Percentiles rank a stretch among this genome's conserved stretches.
Evolutionary conservation across 2,797 vertebrate genomes (phyloP).

Genomic region (Cossypha niveicapilla): DNA sequence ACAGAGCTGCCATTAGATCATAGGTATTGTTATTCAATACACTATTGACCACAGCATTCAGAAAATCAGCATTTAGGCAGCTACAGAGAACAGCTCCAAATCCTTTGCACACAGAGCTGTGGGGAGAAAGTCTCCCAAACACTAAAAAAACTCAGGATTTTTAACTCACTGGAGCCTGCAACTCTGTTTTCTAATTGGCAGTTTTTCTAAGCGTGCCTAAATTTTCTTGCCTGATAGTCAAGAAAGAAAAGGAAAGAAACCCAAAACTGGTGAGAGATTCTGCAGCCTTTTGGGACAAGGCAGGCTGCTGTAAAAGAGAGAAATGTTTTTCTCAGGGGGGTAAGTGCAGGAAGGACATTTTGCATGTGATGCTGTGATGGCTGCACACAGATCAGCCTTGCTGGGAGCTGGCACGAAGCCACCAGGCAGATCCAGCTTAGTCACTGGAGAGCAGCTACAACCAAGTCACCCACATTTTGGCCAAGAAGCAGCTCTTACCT

Average conservation of each 20-base stretch:
- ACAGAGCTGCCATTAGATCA: not conserved
- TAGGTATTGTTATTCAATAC: not conserved
- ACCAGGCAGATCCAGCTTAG: not conserved
- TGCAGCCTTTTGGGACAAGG: not conserved
- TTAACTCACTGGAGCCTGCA: not conserved
- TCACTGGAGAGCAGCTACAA: fast-evolving
- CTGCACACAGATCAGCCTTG: not conserved
- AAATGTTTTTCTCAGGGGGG: not conserved
- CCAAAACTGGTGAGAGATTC: not conserved
- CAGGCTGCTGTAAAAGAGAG: not conserved
- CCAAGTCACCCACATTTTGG: not conserved
- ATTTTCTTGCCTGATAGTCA: not conserved
- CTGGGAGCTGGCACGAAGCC: fast-evolving
- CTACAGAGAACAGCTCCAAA: not conserved
- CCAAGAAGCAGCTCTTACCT: not conserved
- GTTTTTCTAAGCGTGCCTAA: not conserved
- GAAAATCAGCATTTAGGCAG: not conserved
- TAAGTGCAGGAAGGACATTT: not conserved
- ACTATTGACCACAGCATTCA: conserved; percentile 7
- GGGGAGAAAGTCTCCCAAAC: not conserved
- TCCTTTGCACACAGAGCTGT: not conserved
- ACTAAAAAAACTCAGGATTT: not conserved
- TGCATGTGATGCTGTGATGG: not conserved
- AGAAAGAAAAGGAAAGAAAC: not conserved
- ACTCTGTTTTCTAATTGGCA: not conserved